Conservation (phyloP, 1,140 invertebrate genomes). For the Laupala kohalensis region DNA sequence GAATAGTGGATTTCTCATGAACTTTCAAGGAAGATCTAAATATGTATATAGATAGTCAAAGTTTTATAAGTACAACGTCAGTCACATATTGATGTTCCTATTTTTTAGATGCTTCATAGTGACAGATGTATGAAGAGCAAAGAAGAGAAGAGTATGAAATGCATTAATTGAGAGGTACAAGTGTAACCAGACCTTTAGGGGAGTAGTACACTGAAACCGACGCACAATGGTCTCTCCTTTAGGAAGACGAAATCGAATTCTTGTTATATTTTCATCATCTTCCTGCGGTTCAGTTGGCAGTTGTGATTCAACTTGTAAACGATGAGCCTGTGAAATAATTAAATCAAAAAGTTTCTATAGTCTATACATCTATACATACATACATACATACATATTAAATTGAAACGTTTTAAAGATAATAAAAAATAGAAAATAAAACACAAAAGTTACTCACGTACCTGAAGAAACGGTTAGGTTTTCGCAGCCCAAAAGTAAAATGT, state of each 20-base stretch:
- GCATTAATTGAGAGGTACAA: background rate
- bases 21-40: too few species aligned
- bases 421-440: too few species aligned
- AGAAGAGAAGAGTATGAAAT: background rate
- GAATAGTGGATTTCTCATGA: too few species aligned
- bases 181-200: slow-evolving; percentile 40
- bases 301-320: slow-evolving; percentile 39
- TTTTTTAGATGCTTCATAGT: too few species aligned
- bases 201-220: slow-evolving; percentile 52
- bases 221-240: slow-evolving; percentile 58
- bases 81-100: too few species aligned
- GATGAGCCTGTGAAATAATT: slow-evolving; percentile 30
- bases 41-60: background rate
- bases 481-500: too few species aligned
- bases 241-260: slow-evolving; percentile 64
- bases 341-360: background rate
- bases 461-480: too few species aligned
- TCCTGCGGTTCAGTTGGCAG: slow-evolving; percentile 48
- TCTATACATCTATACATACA: background rate
- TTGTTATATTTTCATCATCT: slow-evolving; percentile 43
- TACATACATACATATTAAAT: too few species aligned
- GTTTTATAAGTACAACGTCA: too few species aligned
- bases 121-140: too few species aligned
- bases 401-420: too few species aligned
- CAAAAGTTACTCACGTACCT: background rate